A percentile compares a stretch with the other conserved stretches of the same genome.
Evolutionary conservation across 2,113 vertebrate genomes (phyloP).

Genomic region (Ivindomyrus marchei): DNA sequence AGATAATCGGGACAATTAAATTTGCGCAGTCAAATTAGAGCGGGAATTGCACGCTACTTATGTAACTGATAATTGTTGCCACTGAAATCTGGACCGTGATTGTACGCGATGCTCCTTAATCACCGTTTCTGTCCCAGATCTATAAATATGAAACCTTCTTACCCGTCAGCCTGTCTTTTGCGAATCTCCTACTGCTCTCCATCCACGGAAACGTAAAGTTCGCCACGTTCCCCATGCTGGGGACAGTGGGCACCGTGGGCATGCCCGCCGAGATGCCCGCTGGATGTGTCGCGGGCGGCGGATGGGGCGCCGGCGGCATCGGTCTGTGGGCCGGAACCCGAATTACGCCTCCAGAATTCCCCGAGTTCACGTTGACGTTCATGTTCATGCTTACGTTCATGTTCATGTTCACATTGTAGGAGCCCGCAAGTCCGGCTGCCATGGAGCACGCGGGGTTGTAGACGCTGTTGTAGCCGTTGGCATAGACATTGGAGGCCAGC

Average conservation of each 20-base stretch:
- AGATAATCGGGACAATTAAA: neutral
- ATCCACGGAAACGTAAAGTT: constrained; percentile 90
- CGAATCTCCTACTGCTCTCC: constrained; percentile 81
- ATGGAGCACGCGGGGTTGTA: constrained; percentile 76
- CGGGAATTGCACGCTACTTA: neutral
- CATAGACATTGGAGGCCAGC: constrained; percentile 62
- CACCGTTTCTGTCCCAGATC: neutral
- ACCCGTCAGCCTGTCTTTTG: constrained; percentile 90
- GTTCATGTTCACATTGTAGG: constrained; percentile 78
- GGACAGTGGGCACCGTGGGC: constrained; percentile 48
- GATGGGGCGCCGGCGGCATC: constrained; percentile 58
- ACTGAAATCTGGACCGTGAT: neutral
- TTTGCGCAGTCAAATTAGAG: neutral
- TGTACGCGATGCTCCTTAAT: neutral
- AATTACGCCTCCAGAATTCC: constrained; percentile 65
- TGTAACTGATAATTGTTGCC: neutral
- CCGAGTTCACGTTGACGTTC: constrained; percentile 72
- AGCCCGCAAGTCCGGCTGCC: constrained; percentile 61
- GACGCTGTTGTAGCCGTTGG: constrained; percentile 68
- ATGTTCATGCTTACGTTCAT: constrained; percentile 77
- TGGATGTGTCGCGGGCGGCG: constrained; percentile 54
- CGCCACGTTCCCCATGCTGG: constrained; percentile 59
- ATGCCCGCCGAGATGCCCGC: constrained; percentile 63
- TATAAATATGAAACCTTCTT: constrained; percentile 39
- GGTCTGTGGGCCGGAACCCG: constrained; percentile 78